A percentile compares a stretch with the other conserved stretches of the same genome.
These are phyloP conservation scores for Watersipora subatra DNA, from an alignment of 1,140 invertebrate genomes.

Conservation along the genomic window DNA sequence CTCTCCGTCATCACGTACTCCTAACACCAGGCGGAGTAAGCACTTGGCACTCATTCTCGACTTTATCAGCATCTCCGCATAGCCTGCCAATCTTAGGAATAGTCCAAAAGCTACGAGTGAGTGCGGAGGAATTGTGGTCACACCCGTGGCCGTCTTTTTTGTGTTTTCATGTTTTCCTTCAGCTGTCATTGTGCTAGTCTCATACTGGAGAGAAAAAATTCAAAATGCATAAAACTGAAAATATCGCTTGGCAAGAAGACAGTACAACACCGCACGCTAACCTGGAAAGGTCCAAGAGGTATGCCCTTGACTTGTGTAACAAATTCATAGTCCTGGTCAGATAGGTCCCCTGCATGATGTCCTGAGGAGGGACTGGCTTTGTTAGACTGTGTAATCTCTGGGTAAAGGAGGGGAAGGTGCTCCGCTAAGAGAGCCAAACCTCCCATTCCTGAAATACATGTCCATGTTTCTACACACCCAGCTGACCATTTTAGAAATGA, in stretches of 20 bases:
- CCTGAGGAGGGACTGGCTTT: background rate
- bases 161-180: constrained; percentile 13
- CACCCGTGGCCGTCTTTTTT: constrained; percentile 24
- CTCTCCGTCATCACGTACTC: constrained; percentile 26
- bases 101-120: constrained; percentile 76
- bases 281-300: background rate
- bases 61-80: constrained; percentile 69
- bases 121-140: constrained; percentile 59
- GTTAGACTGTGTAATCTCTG: constrained; percentile 49
- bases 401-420: constrained; percentile 69
- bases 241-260: no score
- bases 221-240: no score
- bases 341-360: background rate
- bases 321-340: background rate
- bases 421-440: constrained; percentile 73
- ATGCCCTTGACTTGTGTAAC: background rate
- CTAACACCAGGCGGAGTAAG: constrained; percentile 65
- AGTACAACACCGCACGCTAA: no score
- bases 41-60: constrained; percentile 71
- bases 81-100: constrained; percentile 71
- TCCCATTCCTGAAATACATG: constrained; percentile 52
- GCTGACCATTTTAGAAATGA: no score
- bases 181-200: constrained; percentile 13
- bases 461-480: no score
- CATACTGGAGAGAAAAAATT: background rate